phyloP scores from a whole-genome alignment of 2,888 invertebrate genomes.

The Eretmocerus hayati region DNA sequence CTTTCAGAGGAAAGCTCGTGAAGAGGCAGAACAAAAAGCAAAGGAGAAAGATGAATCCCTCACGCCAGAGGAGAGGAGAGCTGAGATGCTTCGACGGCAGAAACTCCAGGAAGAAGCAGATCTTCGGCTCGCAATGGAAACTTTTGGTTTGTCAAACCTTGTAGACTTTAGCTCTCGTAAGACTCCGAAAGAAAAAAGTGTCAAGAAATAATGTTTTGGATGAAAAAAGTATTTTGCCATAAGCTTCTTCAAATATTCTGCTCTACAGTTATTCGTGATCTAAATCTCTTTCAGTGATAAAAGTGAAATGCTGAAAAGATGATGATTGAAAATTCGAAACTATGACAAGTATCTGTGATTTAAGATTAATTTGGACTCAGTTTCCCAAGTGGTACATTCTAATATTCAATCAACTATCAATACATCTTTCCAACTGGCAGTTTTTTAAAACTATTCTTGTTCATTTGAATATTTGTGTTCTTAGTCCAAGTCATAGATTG shows the following conservation, averaged over 20 bases:
- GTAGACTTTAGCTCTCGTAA: conserved; percentile 46
- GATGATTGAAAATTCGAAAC: background rate
- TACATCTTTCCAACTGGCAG: no score
- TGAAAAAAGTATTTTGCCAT: no score
- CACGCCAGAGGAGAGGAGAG: conserved; percentile 69
- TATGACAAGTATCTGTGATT: conserved; percentile 17
- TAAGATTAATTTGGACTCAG: no score
- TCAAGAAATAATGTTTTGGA: conserved; percentile 36
- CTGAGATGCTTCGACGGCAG: conserved; percentile 70
- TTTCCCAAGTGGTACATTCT: no score
- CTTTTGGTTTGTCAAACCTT: conserved; percentile 62
- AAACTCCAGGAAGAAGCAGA: conserved; percentile 85
- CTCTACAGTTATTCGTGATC: no score
- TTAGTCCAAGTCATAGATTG: no score
- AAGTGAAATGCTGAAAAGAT: no score
- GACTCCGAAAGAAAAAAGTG: conserved; percentile 38
- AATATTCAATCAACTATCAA: no score
- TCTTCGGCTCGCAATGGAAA: conserved; percentile 77
- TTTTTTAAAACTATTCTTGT: no score
- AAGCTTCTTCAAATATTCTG: no score
- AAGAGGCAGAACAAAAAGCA: conserved; percentile 57
- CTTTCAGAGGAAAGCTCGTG: conserved; percentile 54
- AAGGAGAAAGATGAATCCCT: conserved; percentile 59
- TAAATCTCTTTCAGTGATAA: no score
- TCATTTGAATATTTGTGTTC: no score